A percentile compares a stretch with the other conserved stretches of the same genome.
These are phyloP conservation scores for Globodera rostochiensis DNA, from an alignment of 1,140 invertebrate species.

Conservation along the genomic window DNA sequence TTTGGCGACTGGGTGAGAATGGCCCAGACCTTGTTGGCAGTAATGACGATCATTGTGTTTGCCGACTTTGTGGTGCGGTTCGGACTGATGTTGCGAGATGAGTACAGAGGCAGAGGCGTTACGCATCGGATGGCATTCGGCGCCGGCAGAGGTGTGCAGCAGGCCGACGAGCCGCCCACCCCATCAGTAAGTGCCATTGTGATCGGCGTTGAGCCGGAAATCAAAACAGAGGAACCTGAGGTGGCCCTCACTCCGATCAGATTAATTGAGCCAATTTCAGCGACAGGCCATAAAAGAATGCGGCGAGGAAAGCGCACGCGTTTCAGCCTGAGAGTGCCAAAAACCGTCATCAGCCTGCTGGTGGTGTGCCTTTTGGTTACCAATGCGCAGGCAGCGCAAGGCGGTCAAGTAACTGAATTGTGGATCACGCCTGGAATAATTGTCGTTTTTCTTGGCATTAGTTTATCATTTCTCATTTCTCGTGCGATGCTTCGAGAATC, in stretches of 20 bases:
- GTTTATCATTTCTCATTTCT: too few species aligned
- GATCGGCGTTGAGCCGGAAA: neutral
- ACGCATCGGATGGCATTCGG: neutral
- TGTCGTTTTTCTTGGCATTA: too few species aligned
- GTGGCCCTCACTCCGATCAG: neutral
- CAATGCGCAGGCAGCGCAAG: too few species aligned
- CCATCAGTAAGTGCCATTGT: neutral
- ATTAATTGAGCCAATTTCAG: neutral
- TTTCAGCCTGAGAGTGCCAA: too few species aligned
- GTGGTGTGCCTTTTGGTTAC: too few species aligned
- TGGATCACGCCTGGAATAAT: too few species aligned
- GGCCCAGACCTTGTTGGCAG: neutral
- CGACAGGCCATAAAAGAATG: neutral
- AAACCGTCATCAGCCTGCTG: too few species aligned
- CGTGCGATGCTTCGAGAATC: too few species aligned
- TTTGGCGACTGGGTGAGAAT: neutral
- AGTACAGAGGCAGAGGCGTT: neutral
- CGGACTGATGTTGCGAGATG: neutral
- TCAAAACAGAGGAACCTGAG: neutral
- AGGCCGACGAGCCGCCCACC: neutral
- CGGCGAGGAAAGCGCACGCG: neutral
- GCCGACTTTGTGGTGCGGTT: neutral
- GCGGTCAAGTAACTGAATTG: too few species aligned
- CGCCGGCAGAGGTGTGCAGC: neutral
- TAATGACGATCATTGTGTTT: neutral